These are phyloP conservation scores for Drosophila hamatofila DNA, from an alignment of 2,888 invertebrate genomes.

Conservation along the genomic window DNA sequence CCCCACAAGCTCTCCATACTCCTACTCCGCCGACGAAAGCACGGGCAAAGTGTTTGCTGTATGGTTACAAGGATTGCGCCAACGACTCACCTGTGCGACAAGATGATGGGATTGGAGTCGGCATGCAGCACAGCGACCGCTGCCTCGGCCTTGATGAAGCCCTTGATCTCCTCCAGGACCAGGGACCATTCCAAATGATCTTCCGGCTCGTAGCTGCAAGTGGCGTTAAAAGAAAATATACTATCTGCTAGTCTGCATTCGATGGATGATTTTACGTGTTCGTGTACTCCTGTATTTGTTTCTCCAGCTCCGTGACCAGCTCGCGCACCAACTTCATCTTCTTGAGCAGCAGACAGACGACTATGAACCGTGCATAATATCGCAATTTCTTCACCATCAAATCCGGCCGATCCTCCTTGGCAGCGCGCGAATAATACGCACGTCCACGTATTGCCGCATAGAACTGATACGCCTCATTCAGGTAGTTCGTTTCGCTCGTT, in stretches of 20 bases:
- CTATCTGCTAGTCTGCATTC: conserved; percentile 23
- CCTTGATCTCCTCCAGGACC: conserved; percentile 96
- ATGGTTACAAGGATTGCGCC: conserved; percentile 45
- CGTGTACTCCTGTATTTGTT: conserved; percentile 97
- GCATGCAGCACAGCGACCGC: conserved; percentile 95
- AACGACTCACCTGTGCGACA: conserved; percentile 92
- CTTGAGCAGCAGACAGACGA: conserved; percentile 96
- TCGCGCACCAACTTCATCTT: conserved; percentile 97
- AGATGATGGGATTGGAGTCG: conserved; percentile 93
- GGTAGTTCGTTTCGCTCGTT: conserved; percentile 98
- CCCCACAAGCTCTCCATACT: conserved; percentile 80
- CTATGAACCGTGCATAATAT: conserved; percentile 98
- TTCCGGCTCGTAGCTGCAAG: conserved; percentile 93
- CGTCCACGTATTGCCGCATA: conserved; percentile 97
- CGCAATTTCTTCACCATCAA: conserved; percentile 98
- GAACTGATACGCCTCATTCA: conserved; percentile 98
- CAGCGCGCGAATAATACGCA: conserved; percentile 96
- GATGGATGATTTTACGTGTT: conserved; percentile 87
- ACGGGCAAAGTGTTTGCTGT: conserved; percentile 84
- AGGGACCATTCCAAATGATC: conserved; percentile 98
- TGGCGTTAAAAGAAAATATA: neutral
- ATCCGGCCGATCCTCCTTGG: conserved; percentile 97
- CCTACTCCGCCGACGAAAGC: conserved; percentile 85
- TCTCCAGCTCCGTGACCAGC: conserved; percentile 95
- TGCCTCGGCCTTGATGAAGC: conserved; percentile 96